Conservation (phyloP, 2,797 vertebrate genomes). For the Scarus forsteni region DNA sequence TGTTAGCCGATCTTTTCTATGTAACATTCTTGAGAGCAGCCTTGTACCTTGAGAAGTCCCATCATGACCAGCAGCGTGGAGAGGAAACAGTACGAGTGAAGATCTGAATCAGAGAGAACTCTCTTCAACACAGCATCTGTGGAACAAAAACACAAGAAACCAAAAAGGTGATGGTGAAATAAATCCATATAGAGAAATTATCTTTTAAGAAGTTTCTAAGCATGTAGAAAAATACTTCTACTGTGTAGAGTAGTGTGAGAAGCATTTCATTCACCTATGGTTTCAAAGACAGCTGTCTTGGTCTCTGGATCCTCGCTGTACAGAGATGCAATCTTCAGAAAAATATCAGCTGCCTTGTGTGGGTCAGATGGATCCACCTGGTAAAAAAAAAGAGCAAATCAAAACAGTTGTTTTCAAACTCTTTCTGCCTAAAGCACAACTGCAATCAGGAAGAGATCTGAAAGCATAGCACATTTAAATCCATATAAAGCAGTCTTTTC, state of each 20-base stretch:
- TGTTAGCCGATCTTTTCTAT: background rate
- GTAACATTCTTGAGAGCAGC: background rate
- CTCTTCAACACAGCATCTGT: conserved; percentile 91
- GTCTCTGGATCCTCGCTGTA: conserved; percentile 89
- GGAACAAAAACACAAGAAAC: conserved; percentile 14
- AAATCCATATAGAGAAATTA: too few species aligned
- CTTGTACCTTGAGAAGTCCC: conserved; percentile 93
- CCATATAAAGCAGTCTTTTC: too few species aligned
- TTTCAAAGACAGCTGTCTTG: conserved; percentile 80
- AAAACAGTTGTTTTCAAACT: too few species aligned
- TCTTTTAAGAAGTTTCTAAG: too few species aligned
- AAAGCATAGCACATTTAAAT: too few species aligned
- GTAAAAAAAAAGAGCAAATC: background rate
- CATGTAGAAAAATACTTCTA: background rate
- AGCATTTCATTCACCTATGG: conserved; percentile 64
- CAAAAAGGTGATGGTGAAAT: background rate
- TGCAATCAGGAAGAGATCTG: too few species aligned
- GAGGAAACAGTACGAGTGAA: conserved; percentile 89
- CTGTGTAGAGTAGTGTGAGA: background rate
- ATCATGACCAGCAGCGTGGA: conserved; percentile 90
- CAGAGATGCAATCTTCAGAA: conserved; percentile 91
- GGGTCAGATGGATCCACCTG: conserved; percentile 90
- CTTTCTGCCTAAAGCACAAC: too few species aligned
- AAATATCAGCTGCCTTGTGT: conserved; percentile 86
- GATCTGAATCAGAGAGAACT: conserved; percentile 85